Evolutionary conservation across 2,797 vertebrate species (phyloP).

Genomic region (Sebastes variabilis): DNA sequence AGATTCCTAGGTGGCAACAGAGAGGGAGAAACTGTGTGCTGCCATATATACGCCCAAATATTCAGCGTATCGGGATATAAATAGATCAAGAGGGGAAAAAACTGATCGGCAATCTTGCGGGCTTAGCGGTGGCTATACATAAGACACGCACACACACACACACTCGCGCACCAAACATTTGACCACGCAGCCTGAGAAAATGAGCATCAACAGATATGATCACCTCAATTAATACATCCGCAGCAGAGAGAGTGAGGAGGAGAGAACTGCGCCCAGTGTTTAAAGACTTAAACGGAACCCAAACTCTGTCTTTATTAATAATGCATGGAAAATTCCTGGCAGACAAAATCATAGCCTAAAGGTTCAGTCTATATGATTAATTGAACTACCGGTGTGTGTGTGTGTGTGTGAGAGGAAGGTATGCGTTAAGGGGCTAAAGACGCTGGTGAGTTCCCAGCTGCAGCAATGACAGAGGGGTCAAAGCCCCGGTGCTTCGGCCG

Average conservation of each 20-base stretch:
- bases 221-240: constrained; percentile 79
- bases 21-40: constrained; percentile 49
- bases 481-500: constrained; percentile 80
- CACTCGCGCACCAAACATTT: constrained; percentile 32
- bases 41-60: constrained; percentile 64
- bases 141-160: constrained; percentile 31
- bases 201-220: constrained; percentile 81
- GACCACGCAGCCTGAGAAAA: constrained; percentile 69
- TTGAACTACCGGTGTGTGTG: constrained; percentile 64
- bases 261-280: constrained; percentile 61
- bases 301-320: constrained; percentile 69
- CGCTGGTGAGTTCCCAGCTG: constrained; percentile 75
- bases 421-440: constrained; percentile 50
- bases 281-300: constrained; percentile 59
- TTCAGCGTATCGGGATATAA: constrained; percentile 68
- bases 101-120: constrained; percentile 70
- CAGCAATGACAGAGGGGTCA: constrained; percentile 91
- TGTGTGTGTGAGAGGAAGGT: constrained; percentile 42
- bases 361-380: constrained; percentile 70
- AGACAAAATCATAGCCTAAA: constrained; percentile 57
- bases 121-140: constrained; percentile 38
- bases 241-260: constrained; percentile 65
- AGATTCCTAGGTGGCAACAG: constrained; percentile 71
- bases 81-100: constrained; percentile 65
- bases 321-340: constrained; percentile 49